Evolutionary conservation across 2,888 invertebrate species (phyloP).

Genomic region (Tipula confusa): DNA sequence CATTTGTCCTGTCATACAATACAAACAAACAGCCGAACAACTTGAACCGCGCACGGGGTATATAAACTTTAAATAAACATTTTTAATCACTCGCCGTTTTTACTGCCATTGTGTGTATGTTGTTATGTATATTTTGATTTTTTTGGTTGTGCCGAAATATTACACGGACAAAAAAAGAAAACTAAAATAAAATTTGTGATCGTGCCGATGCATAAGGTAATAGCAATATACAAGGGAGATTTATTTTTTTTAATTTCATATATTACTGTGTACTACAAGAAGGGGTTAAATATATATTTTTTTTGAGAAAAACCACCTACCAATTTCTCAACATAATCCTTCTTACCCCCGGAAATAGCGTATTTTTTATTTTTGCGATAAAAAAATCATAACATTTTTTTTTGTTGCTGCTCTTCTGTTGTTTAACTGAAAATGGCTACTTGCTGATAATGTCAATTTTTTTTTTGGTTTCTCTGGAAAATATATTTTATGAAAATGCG

Average conservation of each 20-base stretch:
- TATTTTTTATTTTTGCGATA: neutral
- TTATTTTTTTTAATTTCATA: constrained; percentile 21
- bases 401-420: neutral
- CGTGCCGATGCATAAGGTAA: constrained; percentile 37
- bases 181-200: too few relatives aligned
- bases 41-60: constrained; percentile 32
- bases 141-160: constrained; percentile 26
- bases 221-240: constrained; percentile 21
- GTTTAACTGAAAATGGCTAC: constrained; percentile 33
- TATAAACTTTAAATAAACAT: constrained; percentile 40
- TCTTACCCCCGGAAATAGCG: neutral
- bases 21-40: neutral
- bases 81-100: constrained; percentile 38
- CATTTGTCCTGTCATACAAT: constrained; percentile 21
- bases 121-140: neutral
- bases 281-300: constrained; percentile 30
- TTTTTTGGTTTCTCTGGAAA: constrained; percentile 27
- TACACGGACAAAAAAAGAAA: too few relatives aligned
- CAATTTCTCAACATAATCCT: constrained; percentile 26
- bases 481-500: constrained; percentile 33
- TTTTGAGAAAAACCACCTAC: constrained; percentile 28
- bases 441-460: constrained; percentile 35
- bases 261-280: neutral
- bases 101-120: neutral
- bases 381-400: neutral